Evolutionary conservation across 2,113 vertebrate species (phyloP).

Genomic region (Ia io): DNA sequence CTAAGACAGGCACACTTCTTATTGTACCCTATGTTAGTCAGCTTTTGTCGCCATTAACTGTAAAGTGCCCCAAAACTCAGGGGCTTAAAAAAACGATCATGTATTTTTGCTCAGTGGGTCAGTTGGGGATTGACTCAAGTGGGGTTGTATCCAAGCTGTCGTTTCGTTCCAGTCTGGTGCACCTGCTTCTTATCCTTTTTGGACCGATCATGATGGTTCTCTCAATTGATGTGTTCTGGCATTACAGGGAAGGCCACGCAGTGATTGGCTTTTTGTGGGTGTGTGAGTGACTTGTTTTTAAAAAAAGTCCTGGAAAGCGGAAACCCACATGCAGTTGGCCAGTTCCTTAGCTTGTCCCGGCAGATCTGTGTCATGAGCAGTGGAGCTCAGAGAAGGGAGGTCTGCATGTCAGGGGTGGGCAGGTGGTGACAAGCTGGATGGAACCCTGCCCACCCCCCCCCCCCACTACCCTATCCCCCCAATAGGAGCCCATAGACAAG

Average conservation of each 20-base stretch:
- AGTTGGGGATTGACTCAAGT: background rate
- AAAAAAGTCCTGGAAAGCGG: constrained; percentile 55
- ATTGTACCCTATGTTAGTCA: background rate
- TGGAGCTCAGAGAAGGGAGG: background rate
- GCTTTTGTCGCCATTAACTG: background rate
- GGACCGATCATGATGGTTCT: background rate
- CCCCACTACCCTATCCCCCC: background rate
- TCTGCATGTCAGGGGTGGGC: background rate
- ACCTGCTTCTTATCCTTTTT: background rate
- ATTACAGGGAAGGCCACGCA: no score
- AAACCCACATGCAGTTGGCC: background rate
- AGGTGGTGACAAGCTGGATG: background rate
- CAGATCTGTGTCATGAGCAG: background rate
- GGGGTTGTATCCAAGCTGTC: background rate
- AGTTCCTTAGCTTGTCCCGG: background rate
- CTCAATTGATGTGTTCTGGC: no score
- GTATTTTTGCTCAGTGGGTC: background rate
- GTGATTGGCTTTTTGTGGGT: no score
- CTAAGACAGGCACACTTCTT: background rate
- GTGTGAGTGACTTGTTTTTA: background rate
- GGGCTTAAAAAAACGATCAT: background rate
- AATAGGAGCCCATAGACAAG: background rate
- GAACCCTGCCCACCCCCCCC: background rate
- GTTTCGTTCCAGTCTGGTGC: background rate
- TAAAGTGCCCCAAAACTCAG: background rate